Conservation (phyloP, 2,888 invertebrate genomes). For the Nymphalis urticae region DNA sequence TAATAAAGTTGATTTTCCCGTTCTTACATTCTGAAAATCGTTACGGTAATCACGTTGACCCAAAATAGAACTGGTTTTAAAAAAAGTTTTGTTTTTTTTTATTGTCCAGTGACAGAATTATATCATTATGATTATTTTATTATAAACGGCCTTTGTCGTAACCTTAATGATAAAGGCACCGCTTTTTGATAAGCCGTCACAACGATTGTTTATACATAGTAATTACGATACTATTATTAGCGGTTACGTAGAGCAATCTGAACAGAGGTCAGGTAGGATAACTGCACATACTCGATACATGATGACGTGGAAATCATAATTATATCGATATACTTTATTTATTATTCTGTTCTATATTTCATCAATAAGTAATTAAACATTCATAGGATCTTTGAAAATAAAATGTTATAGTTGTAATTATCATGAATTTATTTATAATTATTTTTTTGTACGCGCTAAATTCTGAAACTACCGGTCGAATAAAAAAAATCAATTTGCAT, state of each 20-base stretch:
- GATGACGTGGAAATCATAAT: slow-evolving; percentile 12
- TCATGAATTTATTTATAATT: too few species aligned
- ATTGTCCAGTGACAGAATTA: slow-evolving; percentile 29
- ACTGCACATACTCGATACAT: slow-evolving; percentile 4
- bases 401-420: too few species aligned
- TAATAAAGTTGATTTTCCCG: too few species aligned
- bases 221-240: slow-evolving; percentile 32
- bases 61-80: slow-evolving; percentile 21
- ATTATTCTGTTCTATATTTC: too few species aligned
- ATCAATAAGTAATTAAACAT: too few species aligned
- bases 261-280: slow-evolving; percentile 32
- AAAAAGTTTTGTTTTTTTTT: slow-evolving; percentile 8
- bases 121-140: slow-evolving; percentile 28
- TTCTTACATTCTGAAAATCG: too few species aligned
- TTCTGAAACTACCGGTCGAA: too few species aligned
- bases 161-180: slow-evolving; percentile 38
- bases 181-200: slow-evolving; percentile 32
- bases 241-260: slow-evolving; percentile 27
- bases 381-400: too few species aligned
- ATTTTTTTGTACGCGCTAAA: too few species aligned
- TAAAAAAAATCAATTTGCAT: too few species aligned
- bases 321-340: too few species aligned
- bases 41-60: slow-evolving; percentile 17
- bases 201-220: slow-evolving; percentile 24
- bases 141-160: slow-evolving; percentile 31